Conservation (phyloP, 1,140 invertebrate species). For the Portunus trituberculatus region DNA sequence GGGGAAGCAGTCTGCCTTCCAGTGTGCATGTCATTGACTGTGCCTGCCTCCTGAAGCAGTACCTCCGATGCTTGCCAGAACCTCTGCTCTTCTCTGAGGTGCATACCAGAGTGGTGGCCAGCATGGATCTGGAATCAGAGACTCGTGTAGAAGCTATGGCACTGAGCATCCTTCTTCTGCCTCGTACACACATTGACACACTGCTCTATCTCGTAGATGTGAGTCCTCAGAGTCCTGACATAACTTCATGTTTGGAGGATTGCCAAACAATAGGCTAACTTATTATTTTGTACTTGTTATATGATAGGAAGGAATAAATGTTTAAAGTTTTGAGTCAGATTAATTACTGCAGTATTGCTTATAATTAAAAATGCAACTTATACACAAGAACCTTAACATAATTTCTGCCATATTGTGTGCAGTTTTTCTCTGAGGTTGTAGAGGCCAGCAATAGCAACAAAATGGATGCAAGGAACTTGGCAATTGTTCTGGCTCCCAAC, state of each 20-base stretch:
- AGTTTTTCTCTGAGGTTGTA: conserved; percentile 75
- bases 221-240: neutral
- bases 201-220: conserved; percentile 74
- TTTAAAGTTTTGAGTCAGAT: neutral
- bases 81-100: conserved; percentile 87
- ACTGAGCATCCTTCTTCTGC: conserved; percentile 69
- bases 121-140: conserved; percentile 64
- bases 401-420: neutral
- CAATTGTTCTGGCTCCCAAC: conserved; percentile 75
- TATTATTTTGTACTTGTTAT: no score
- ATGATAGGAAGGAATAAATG: neutral
- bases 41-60: conserved; percentile 90
- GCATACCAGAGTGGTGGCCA: conserved; percentile 87
- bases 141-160: conserved; percentile 53
- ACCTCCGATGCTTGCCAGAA: conserved; percentile 90
- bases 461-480: conserved; percentile 75
- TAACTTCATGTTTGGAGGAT: no score
- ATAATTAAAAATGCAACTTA: neutral
- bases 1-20: conserved; percentile 78
- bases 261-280: no score
- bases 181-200: conserved; percentile 55
- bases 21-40: conserved; percentile 87
- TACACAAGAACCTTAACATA: neutral
- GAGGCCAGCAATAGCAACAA: conserved; percentile 69
- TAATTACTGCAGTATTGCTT: neutral